Evolutionary conservation across 1,140 invertebrate genomes (phyloP), one percentile per base, ranked within the genome.

Genomic region (Cydia fagiglandana): DNA sequence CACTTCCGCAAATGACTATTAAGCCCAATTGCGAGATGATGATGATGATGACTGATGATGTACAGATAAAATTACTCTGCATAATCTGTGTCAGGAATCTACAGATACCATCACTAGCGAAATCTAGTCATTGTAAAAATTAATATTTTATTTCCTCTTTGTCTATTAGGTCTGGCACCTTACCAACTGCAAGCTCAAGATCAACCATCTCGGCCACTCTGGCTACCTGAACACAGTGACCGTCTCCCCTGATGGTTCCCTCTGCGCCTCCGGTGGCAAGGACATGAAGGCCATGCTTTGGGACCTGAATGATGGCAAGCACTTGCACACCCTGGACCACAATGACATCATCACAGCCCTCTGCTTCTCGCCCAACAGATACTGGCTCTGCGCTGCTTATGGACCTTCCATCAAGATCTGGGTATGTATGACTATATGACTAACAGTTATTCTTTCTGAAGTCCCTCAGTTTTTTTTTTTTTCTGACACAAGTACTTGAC

Each of bases 301-400:
- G 99, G 99, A 99, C 93, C 94, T 99, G 83, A 99, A 99, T 94
- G 99, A 99, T 92, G 98, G 98, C 93, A 99, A 99, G 93, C 99
- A 99, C 93, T 94, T 99, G 85, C 99, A 99, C 94, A 99, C 99
- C 41, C 94, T 99, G 81, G 98, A 99, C 86, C 99, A 99, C 91
- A 99, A 98, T 93, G 99, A 99, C 86, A 98, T 98, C 88, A 99
- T 99, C 93, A 99, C 98, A 86, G 97, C 99, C 7, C 94, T 99
- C 80, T 98, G 98, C 95, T 99, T 99, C 96, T 99, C 98, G 84
- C 99, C 99, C 73, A 99, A 99, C 94, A 96, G 99, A 91, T 99
- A 99, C 90, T 99, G 99, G 99, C 95, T 99, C 15, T 99, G 99
- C 94, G 99, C 99, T 87, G 99, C 99, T n/a, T 99, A 97, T 89